Base-by-base conservation (phyloP, 2,113 vertebrate species). In the Myotis yumanensis region DNA sequence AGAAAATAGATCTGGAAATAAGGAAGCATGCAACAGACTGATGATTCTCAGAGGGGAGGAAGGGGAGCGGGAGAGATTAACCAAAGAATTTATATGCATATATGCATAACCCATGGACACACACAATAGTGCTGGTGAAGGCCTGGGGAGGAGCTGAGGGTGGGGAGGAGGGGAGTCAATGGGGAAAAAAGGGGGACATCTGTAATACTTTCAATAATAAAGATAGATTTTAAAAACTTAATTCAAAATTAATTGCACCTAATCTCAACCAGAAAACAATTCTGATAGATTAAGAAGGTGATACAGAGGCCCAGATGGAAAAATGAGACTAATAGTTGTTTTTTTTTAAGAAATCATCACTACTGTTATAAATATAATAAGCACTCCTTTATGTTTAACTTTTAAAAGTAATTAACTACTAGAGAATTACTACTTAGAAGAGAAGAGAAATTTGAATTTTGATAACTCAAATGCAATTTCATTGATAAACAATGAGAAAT, bases 381-480 rank as follows among this genome's bases (percentile, higher is more conserved):
- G 25, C 43, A 35, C 11, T 64, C 1, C 16, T 85, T 85, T 52
- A 64, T 54, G 35, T 82, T 68, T 87, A 82, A 75, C 18, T 81
- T 87, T 57, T 52, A 28, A 59, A 66, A 73, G 23, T 57, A 87
- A 68, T 40, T 82, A 66, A 37, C 9, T 87, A 40, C 3, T 75
- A 57, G 48, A n/a, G 75, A 86, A 87, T n/a, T 64, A 82, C 37
- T 37, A 54, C 11, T 68, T 82, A 57, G 85, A 32, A 22, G n/a
- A 85, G 14, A 59, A 79, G 73, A 62, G 20, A 86, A 80, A 87
- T 59, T 82, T 69, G 37, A 73, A 40, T 68, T 91, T 91, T 91
- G 84, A 48, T 86, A 66, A 51, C 8, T 7, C 7, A 20, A 48
- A 28, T 66, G 54, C 8, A 69, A 51, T 76, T 91, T 69, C 59